Evolutionary conservation across 2,888 invertebrate species (phyloP).

Genomic region (Timema podura): DNA sequence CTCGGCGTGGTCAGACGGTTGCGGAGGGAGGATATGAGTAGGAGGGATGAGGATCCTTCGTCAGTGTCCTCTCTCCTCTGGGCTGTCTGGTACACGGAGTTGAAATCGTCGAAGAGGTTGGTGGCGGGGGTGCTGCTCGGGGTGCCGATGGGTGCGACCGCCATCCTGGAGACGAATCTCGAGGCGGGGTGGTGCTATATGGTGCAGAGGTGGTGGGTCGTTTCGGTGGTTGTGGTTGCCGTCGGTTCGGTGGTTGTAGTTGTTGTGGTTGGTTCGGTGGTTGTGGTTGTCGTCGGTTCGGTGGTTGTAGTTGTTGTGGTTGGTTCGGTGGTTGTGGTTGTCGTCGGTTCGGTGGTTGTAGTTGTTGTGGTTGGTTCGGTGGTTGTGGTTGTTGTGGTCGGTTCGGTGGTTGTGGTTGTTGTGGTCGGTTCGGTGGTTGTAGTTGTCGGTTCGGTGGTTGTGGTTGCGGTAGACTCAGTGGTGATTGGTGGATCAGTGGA

Average conservation of each 20-base stretch:
- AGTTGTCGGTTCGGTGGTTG: conserved; percentile 11
- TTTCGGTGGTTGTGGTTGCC: conserved; percentile 20
- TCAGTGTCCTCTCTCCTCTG: conserved; percentile 11
- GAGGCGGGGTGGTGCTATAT: background rate
- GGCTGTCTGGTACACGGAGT: conserved; percentile 1
- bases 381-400: conserved; percentile 22
- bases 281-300: conserved; percentile 28
- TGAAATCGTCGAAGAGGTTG: conserved; percentile 1
- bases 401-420: conserved; percentile 10
- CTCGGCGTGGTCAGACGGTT: background rate
- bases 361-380: conserved; percentile 15
- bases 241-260: conserved; percentile 25
- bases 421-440: conserved; percentile 11
- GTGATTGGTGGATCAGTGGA: conserved; percentile 16
- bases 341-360: conserved; percentile 24
- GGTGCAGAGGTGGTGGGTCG: background rate
- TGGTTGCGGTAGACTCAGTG: background rate
- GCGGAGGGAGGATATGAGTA: background rate
- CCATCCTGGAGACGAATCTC: background rate
- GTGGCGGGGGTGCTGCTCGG: conserved; percentile 29
- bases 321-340: conserved; percentile 23
- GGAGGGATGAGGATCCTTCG: background rate
- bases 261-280: conserved; percentile 28
- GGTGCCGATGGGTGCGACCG: background rate
- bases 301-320: conserved; percentile 29